Base-by-base conservation (phyloP, 1,140 invertebrate species). In the Meloidogyne floridensis region DNA sequence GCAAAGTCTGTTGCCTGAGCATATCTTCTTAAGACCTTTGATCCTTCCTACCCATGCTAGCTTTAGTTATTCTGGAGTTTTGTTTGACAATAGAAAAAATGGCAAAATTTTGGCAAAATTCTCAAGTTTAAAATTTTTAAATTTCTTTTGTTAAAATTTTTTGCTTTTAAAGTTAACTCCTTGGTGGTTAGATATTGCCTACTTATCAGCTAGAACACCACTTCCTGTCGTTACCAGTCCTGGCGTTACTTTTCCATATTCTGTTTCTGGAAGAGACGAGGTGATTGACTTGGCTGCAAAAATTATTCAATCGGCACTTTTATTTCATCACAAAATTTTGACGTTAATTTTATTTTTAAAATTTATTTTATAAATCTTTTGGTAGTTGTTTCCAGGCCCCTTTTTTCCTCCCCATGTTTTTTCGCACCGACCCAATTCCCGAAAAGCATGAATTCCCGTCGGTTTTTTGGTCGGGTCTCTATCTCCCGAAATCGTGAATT, bases 171-270 rank as follows among this genome's bases (percentile, higher is more conserved):
- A 87, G 87, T 79, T 89, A 32, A 89, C 88, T 32, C 88, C 88
- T 32, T 89, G 88, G 88, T 89, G 88, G 88, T 74, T 89, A 13
- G 83, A 89, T 70, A 73, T 86, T 51, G 88, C 88, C 13, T 89
- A 89, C 72, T 78, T 89, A 32, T 82, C 79, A 8, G 84, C 84
- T 2, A 77, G 88, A 54, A 86, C 84, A 11, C 88, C 88, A 9
- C 84, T 89, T 9, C 88, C 88, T 8, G 82, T 89, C 6, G 84
- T 89, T 11, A 89, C 88, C 4, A 84, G 81, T 76, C 88, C 88
- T 3, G 88, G 88, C 20, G 81, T 89, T 11, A 81, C 88, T 56
- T 87, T 89, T 71, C 87, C 88, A 0, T 74, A 82, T 43, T 86
- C 87, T 51, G 80, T 87, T 70, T 43, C 20, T 72, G 88, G 87